Base-by-base conservation (phyloP, 2,113 vertebrate genomes). In the Caloenas nicobarica region DNA sequence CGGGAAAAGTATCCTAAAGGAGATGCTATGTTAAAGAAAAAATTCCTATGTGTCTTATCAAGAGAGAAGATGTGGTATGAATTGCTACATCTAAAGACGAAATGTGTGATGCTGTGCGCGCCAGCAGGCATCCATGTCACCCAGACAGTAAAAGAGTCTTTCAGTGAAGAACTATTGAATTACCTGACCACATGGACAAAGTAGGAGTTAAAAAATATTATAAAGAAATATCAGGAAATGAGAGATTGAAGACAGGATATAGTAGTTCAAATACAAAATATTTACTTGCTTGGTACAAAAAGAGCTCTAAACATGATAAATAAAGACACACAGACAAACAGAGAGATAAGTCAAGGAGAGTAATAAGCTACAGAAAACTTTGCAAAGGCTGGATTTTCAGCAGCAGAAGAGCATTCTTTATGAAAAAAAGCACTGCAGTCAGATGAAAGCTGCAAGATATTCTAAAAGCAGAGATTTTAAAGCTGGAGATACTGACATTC, bases 401-500 rank as follows among this genome's bases (percentile, higher is more conserved):
- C 17, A 91, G n/a, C 36, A 87, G 60, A 70, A 78, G 46, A 29
- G 24, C 16, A 54, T 73, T 92, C 53, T 62, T 70, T 46, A 48
- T 34, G 80, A 88, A 90, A 92, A 22, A 70, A 90, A 86, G 46
- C n/a, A 78, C 64, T 64, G 22, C 24, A 66, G 71, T 34, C 46
- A 80, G 58, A 81, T 33, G n/a, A 92, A 96, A 78, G 40, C 28
- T 42, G 25, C 13, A 73, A 36, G 28, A 86, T 70, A 57, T 5
- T 86, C 86, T 77, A 58, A 93, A 90, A 90, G 44, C 28, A 86
- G 28, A 82, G 24, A 62, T 62, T 91, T 76, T 88, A 60, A 93
- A 85, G 34, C 40, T 40, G 25, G 58, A 88, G 15, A 61, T 34
- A 57, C 7, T 36, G 28, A 88, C 4, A 21, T 40, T 81, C 36